These are phyloP conservation scores for Xerus rutilus DNA, from an alignment of 2,797 vertebrate genomes.

Conservation along the genomic window DNA sequence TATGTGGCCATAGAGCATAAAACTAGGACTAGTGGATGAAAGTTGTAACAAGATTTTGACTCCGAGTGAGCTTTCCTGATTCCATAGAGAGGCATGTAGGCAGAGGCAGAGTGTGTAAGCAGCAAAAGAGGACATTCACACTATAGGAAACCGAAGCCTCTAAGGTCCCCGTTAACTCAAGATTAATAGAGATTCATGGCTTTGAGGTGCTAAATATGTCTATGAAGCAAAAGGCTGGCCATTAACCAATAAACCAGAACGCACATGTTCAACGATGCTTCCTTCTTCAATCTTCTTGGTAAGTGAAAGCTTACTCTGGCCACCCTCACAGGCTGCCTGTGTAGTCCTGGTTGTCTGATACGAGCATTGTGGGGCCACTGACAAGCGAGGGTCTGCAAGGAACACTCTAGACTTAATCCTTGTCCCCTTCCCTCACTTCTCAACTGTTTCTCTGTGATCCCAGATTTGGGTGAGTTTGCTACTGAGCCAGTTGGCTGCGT, in stretches of 20 bases:
- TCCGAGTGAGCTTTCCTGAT: background rate
- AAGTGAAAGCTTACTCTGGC: background rate
- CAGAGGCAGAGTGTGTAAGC: background rate
- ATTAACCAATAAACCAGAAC: background rate
- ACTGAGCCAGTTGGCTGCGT: background rate
- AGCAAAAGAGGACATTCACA: background rate
- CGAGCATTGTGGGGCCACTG: background rate
- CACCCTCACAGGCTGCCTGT: background rate
- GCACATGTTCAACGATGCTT: background rate
- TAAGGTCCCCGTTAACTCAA: background rate
- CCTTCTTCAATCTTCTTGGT: background rate
- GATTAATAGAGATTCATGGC: background rate
- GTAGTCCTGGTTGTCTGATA: background rate
- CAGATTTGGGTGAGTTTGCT: background rate
- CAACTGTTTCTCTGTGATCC: background rate
- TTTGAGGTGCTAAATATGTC: background rate
- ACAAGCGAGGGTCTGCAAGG: background rate
- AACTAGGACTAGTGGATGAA: background rate
- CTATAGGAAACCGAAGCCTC: background rate
- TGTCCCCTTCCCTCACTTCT: too few species aligned
- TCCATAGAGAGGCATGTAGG: background rate
- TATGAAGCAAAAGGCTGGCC: background rate
- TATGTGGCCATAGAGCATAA: background rate
- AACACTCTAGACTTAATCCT: background rate
- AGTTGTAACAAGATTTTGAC: background rate